phyloP scores from a whole-genome alignment of 1,140 invertebrate genomes.

The Thaumetopoea pityocampa region DNA sequence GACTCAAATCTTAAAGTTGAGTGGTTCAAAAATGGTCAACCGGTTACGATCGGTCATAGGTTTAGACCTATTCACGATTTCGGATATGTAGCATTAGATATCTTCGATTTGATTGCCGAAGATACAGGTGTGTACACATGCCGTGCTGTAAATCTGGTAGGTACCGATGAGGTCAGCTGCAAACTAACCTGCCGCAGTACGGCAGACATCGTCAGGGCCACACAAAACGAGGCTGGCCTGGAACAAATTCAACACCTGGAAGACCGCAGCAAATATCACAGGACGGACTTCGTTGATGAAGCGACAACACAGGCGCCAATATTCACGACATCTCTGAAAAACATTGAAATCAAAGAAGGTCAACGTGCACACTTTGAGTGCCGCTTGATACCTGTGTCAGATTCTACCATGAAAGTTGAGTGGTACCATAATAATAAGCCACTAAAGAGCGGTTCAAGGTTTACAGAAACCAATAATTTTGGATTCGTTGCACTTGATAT shows the following conservation, averaged over 20 bases:
- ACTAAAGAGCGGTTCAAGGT: constrained; percentile 90
- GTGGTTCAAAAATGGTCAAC: constrained; percentile 94
- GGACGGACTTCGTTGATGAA: constrained; percentile 86
- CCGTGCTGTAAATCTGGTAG: constrained; percentile 91
- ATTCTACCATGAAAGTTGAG: constrained; percentile 96
- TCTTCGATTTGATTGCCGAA: constrained; percentile 93
- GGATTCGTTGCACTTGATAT: constrained; percentile 96
- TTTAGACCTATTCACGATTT: constrained; percentile 97
- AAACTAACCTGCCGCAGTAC: constrained; percentile 83
- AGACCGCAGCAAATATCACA: constrained; percentile 86
- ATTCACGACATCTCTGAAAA: constrained; percentile 93
- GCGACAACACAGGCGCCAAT: constrained; percentile 91
- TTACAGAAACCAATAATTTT: constrained; percentile 95
- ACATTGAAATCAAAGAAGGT: constrained; percentile 95
- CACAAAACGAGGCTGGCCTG: constrained; percentile 89
- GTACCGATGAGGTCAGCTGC: constrained; percentile 89
- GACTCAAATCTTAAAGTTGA: constrained; percentile 95
- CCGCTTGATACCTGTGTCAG: constrained; percentile 95
- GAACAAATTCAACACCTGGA: constrained; percentile 93
- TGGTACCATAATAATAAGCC: constrained; percentile 97
- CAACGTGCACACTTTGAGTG: constrained; percentile 97
- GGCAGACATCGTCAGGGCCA: constrained; percentile 87
- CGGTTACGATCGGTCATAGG: constrained; percentile 91
- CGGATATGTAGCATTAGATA: constrained; percentile 94
- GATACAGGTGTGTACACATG: constrained; percentile 96